These are phyloP conservation scores for Poicephalus meyeri DNA, from an alignment of 2,113 vertebrate genomes.

Conservation along the genomic window DNA sequence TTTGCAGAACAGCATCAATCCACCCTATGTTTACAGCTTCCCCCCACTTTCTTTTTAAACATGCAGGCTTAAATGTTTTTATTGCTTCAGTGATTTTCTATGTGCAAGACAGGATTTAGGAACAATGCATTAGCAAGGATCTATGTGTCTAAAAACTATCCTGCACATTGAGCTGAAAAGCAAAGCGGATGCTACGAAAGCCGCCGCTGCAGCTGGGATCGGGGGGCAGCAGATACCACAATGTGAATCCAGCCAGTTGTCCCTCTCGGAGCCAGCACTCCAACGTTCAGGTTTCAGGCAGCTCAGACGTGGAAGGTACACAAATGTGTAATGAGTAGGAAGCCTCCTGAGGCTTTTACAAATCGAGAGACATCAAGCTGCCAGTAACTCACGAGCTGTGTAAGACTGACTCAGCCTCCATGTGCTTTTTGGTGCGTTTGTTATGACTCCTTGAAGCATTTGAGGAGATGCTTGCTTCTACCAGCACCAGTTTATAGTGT, in stretches of 20 bases:
- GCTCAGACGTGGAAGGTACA: not conserved
- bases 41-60: not conserved
- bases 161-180: not conserved
- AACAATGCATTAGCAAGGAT: conserved; percentile 42
- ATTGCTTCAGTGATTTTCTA: conserved; percentile 59
- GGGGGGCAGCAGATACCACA: not conserved
- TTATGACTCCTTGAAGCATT: not conserved
- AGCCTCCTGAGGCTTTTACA: conserved; percentile 31
- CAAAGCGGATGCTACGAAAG: not conserved
- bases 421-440: conserved; percentile 13
- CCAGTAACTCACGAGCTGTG: conserved; percentile 36
- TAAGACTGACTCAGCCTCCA: conserved; percentile 51
- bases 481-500: not conserved
- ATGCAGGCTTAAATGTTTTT: conserved; percentile 33
- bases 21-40: not conserved
- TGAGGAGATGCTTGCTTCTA: not conserved
- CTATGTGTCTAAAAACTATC: not conserved
- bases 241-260: not conserved
- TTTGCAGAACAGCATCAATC: conserved; percentile 39
- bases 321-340: conserved; percentile 39
- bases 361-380: conserved; percentile 16
- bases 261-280: not conserved
- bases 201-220: not conserved
- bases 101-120: conserved; percentile 33
- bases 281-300: not conserved